Evolutionary conservation across 2,888 invertebrate genomes (phyloP), one percentile per base, ranked within the genome.

Genomic region (Apodemia mormo): DNA sequence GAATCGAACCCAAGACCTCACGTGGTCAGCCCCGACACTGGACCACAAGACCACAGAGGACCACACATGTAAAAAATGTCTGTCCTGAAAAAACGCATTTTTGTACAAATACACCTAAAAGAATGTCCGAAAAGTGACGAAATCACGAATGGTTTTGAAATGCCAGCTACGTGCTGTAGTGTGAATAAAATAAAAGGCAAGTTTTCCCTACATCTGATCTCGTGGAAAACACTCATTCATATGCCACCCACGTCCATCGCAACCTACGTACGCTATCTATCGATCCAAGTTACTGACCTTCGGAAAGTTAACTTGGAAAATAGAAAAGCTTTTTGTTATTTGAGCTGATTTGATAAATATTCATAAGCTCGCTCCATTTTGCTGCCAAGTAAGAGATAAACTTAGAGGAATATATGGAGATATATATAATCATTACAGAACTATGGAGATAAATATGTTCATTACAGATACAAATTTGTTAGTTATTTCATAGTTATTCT

Each of bases 191-290:
- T 52, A 52, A 52, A 52, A 52, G 52, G 14, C n/a, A 5, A n/a
- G n/a, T 52, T 14, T 52, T 52, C 52, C 52, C 52, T 52, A 52
- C 52, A 52, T 52, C 52, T 61, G 61, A 61, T 61, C 61, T 33
- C 33, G 61, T 61, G 33, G 61, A 33, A 29, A 58, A 33, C 6
- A 1, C 61, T 70, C 70, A 73, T 74, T 74, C 33, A 54, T 71
- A 74, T 73, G 73, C 74, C 68, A 45, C 71, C 65, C 64, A 14
- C 52, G 72, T 68, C 10, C 77, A 73, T 77, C 83, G 74, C 87
- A 87, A 88, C 88, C 88, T 88, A 86, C 88, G 84, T 61, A 33
- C 61, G 61, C 10, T 33, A 61, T 33, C 6, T 61, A 61, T 61
- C 61, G 61, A 61, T 33, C 37, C 33, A 33, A 61, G 61, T 61